Conservation (phyloP, 1,140 invertebrate genomes). For the Trichonephila inaurata region DNA sequence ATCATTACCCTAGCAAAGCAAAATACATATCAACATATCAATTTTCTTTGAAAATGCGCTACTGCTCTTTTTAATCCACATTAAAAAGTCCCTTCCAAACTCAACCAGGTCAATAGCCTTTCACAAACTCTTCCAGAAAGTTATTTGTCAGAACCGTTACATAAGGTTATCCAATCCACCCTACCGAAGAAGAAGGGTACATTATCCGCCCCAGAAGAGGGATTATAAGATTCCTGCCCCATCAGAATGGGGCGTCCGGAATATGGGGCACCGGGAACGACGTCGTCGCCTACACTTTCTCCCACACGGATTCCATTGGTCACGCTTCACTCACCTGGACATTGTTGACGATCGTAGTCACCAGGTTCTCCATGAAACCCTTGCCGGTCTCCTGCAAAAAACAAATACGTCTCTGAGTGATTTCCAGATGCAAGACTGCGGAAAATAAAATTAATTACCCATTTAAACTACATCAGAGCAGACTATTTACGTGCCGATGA, state of each 20-base stretch:
- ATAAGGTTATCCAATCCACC: not conserved
- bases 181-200: not conserved
- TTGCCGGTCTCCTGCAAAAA: constrained; percentile 79
- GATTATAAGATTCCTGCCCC: constrained; percentile 6
- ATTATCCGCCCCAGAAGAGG: constrained; percentile 7
- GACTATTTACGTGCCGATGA: not conserved
- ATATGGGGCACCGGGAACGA: not conserved
- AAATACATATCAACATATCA: no score
- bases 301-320: not conserved
- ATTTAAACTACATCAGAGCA: not conserved
- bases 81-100: not conserved
- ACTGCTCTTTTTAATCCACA: no score
- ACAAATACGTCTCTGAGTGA: not conserved
- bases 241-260: not conserved
- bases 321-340: constrained; percentile 83
- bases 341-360: constrained; percentile 89
- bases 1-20: no score
- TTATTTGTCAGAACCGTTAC: constrained; percentile 3
- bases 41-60: no score
- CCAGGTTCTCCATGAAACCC: constrained; percentile 86
- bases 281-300: not conserved
- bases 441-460: constrained; percentile 17
- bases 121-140: not conserved
- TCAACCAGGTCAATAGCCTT: constrained; percentile 1
- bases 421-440: not conserved